Conservation (phyloP, 2,797 vertebrate genomes). For the Xenops minutus region DNA sequence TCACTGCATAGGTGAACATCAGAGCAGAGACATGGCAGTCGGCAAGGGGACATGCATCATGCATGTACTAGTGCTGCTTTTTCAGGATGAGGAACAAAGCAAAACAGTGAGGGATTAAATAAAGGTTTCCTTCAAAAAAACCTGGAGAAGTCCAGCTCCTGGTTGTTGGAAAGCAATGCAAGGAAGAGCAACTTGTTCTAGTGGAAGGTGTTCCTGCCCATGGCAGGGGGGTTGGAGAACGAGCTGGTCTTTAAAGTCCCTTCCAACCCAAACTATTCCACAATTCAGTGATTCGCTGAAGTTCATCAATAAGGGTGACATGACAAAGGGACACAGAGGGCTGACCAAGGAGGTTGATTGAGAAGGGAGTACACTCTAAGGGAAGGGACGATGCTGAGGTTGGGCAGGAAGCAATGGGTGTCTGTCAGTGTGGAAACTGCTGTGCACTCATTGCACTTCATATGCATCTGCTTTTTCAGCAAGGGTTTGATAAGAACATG, state of each 20-base stretch:
- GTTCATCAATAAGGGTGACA: accelerated
- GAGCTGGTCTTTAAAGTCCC: background rate
- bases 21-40: background rate
- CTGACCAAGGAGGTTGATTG: background rate
- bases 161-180: background rate
- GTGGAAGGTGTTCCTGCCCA: background rate
- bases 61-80: background rate
- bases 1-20: background rate
- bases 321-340: background rate
- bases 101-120: background rate
- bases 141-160: background rate
- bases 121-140: background rate
- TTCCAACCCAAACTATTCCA: background rate
- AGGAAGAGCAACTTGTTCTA: background rate
- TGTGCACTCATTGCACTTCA: background rate
- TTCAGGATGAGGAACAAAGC: background rate
- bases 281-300: accelerated
- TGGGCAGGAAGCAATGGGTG: background rate
- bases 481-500: slow-evolving; percentile 79
- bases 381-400: background rate
- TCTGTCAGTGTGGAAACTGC: background rate
- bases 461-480: slow-evolving; percentile 52
- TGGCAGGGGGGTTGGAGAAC: background rate
- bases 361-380: background rate
- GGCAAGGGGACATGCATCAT: background rate